Evolutionary conservation across 2,797 vertebrate genomes (phyloP).

Genomic region (Craterocephalus amniculus): DNA sequence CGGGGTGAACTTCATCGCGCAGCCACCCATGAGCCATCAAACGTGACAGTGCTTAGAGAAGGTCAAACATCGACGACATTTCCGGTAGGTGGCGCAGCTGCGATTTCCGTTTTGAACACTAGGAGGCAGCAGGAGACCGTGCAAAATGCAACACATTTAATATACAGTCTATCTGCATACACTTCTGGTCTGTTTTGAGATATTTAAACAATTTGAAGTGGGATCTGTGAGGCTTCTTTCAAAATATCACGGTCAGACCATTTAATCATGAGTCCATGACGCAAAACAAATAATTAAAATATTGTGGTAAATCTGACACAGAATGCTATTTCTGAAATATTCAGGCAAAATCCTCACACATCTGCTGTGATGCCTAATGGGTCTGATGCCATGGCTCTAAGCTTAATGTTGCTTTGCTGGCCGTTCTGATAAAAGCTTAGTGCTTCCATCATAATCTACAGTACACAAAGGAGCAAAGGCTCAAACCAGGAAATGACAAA

Average conservation of each 20-base stretch:
- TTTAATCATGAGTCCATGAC: not conserved
- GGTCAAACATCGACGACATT: constrained; percentile 65
- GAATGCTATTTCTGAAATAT: not conserved
- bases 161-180: not conserved
- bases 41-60: constrained; percentile 41
- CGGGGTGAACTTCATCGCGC: not conserved
- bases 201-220: not conserved
- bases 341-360: not conserved
- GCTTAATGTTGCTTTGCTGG: constrained; percentile 3
- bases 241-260: not conserved
- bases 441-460: constrained; percentile 29
- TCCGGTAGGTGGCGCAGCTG: constrained; percentile 52
- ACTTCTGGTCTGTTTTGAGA: not conserved
- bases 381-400: constrained; percentile 10
- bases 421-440: constrained; percentile 18
- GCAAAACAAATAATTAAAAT: not conserved
- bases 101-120: not conserved
- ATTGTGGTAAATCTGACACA: not conserved
- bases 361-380: not conserved
- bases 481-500: constrained; percentile 36
- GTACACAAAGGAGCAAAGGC: constrained; percentile 24
- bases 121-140: constrained; percentile 56
- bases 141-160: not conserved
- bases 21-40: constrained; percentile 23
- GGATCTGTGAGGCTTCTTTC: not conserved